A percentile compares a stretch with the other conserved stretches of the same genome.
phyloP scores from a whole-genome alignment of 2,888 invertebrate genomes.

The Antitype chi region DNA sequence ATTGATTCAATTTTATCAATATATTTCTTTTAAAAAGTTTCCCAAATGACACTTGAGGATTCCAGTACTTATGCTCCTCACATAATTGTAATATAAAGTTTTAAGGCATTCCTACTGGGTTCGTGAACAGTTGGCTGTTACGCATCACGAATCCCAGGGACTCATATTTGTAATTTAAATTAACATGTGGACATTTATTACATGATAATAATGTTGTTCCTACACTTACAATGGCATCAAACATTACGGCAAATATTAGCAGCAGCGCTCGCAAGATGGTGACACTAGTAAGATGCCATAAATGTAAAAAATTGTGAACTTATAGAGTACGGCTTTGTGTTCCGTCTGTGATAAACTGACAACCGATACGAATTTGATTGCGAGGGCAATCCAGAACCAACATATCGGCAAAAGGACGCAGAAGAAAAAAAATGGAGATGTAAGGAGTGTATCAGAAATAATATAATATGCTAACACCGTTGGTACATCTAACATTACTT shows the following conservation, averaged over 20 bases:
- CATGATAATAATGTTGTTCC: too few species aligned
- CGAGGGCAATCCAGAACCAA: constrained; percentile 28
- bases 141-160: too few species aligned
- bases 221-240: too few species aligned
- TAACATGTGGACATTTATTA: too few species aligned
- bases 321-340: neutral
- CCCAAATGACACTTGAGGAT: too few species aligned
- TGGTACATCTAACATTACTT: constrained; percentile 10
- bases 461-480: constrained; percentile 7
- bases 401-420: constrained; percentile 18
- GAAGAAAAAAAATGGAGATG: constrained; percentile 19
- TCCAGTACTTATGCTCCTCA: too few species aligned
- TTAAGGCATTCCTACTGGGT: too few species aligned
- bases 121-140: too few species aligned
- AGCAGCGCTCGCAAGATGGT: constrained; percentile 16
- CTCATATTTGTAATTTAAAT: too few species aligned
- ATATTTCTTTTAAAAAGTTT: too few species aligned
- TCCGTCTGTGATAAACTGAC: constrained; percentile 15
- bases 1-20: too few species aligned
- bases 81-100: too few species aligned
- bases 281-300: constrained; percentile 19
- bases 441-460: constrained; percentile 18
- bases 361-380: constrained; percentile 31
- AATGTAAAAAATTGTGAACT: constrained; percentile 21
- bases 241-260: neutral